Base-by-base conservation (phyloP, 2,888 invertebrate genomes). In the Chaitophorus viminalis region DNA sequence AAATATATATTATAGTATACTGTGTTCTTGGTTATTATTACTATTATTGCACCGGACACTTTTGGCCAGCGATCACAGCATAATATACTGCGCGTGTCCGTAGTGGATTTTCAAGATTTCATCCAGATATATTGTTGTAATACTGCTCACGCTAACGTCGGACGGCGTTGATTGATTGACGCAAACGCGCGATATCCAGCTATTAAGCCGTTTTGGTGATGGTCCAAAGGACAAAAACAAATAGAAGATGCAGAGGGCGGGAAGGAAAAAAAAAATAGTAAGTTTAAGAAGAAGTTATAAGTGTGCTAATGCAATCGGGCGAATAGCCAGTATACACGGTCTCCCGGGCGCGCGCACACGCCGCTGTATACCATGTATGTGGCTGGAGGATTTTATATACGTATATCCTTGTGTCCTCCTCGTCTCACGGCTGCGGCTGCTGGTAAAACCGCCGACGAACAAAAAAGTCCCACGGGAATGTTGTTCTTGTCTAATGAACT, bases 401-500 rank as follows among this genome's bases (percentile, higher is more conserved):
- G n/a, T n/a, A n/a, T n/a, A n/a, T n/a, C n/a, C n/a, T 3, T 25
- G 17, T 82, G 1, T 72, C 82, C 25, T 60, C 46, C 9, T 36
- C 46, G 14, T 46, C 46, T 33, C 54, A 18, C 33, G 21, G 36
- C 75, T 29, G 33, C 54, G n/a, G 33, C 33, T 46, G 11, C 36
- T 4, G 9, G 39, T 39, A 39, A 39, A 3, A 8, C 60, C 25
- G 60, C 60, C 60, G 60, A 60, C 74, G 31, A 2, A 75, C 83
- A 65, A 84, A 84, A 83, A 75, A 39, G 83, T 84, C 83, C 39
- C 83, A 8, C 39, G 83, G 83, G 83, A 84, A 84, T 46, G 83
- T 75, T 75, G 65, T 75, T 75, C 75, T 75, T 76, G 83, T 84
- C 83, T 84, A 84, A 84, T 84, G 83, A 84, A 84, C 83, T 84